Percentiles rank a stretch among this genome's conserved stretches.
Evolutionary conservation across 2,888 invertebrate genomes (phyloP).

Genomic region (Ceratothoa steindachneri): DNA sequence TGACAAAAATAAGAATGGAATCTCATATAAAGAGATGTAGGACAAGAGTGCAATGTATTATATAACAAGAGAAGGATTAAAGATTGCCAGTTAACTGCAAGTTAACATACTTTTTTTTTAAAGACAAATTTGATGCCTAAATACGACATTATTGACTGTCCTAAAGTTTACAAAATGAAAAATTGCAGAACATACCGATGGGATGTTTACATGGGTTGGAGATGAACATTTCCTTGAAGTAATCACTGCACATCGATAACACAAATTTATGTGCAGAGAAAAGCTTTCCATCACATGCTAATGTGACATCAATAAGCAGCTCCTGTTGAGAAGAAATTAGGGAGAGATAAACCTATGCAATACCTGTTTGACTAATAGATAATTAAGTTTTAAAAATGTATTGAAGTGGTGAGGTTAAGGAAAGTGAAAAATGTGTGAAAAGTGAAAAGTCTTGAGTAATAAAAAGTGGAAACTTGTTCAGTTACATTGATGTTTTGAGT

Average conservation of each 20-base stretch:
- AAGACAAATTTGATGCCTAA: too few relatives aligned
- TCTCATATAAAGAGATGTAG: too few relatives aligned
- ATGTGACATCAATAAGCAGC: conserved; percentile 44
- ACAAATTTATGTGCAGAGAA: conserved; percentile 48
- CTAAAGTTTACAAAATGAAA: background rate
- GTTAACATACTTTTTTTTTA: too few relatives aligned
- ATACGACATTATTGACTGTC: too few relatives aligned
- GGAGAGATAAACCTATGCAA: background rate
- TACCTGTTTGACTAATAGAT: background rate
- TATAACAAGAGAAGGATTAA: too few relatives aligned
- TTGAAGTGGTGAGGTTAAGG: background rate
- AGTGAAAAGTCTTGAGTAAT: too few relatives aligned
- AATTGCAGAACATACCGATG: conserved; percentile 29
- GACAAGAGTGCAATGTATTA: too few relatives aligned
- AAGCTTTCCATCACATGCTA: conserved; percentile 44
- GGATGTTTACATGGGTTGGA: conserved; percentile 48
- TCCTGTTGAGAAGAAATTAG: conserved; percentile 24
- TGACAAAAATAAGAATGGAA: too few relatives aligned
- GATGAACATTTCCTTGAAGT: conserved; percentile 47
- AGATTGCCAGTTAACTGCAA: too few relatives aligned
- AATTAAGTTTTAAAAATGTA: background rate
- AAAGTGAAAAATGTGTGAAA: too few relatives aligned
- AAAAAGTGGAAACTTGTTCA: too few relatives aligned
- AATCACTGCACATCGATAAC: conserved; percentile 47
- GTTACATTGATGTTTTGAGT: too few relatives aligned